Conservation (phyloP, 2,113 vertebrate species). For the Manacus vitellinus region DNA sequence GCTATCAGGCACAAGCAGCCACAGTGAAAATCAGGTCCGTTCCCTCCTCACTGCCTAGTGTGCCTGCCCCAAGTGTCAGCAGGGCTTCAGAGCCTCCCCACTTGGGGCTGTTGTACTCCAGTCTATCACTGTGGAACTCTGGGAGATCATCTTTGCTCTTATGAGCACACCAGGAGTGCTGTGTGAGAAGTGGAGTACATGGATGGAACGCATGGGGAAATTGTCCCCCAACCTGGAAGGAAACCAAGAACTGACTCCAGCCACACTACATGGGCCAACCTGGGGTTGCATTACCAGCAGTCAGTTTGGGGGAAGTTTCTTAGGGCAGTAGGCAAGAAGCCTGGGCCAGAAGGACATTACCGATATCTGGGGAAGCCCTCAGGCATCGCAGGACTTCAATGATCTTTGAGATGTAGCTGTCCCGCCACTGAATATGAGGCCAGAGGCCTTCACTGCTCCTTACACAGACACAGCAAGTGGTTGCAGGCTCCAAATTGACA, state of each 20-base stretch:
- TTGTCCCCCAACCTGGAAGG: neutral
- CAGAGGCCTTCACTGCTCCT: neutral
- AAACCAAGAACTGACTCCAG: neutral
- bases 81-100: neutral
- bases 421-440: neutral
- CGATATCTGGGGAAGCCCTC: neutral
- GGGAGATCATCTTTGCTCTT: neutral
- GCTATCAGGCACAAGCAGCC: neutral
- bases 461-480: neutral
- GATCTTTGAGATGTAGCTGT: neutral
- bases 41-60: neutral
- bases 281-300: neutral
- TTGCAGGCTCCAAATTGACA: neutral
- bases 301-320: neutral
- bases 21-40: neutral
- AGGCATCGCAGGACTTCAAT: fast-evolving
- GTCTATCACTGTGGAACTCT: neutral
- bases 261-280: neutral
- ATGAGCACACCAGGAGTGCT: fast-evolving
- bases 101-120: neutral
- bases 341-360: neutral
- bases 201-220: neutral
- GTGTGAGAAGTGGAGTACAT: neutral
- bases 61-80: neutral
- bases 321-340: neutral